Base-by-base conservation (phyloP, 2,888 invertebrate genomes). In the Philereme vetulata region DNA sequence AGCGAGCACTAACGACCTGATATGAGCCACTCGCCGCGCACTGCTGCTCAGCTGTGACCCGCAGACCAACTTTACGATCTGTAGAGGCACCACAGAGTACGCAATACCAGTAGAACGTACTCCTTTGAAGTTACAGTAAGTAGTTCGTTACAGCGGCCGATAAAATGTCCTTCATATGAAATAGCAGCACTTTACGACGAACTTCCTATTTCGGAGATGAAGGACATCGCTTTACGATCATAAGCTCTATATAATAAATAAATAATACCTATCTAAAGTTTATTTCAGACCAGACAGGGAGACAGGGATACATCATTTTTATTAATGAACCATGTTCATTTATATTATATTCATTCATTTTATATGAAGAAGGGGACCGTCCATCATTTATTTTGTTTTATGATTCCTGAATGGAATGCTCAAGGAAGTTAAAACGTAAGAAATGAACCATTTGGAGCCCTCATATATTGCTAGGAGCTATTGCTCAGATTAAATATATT, bases 161-260 rank as follows among this genome's bases (percentile, higher is more conserved):
- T 58, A 58, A 58, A 58, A 51, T 36, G 32, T 44, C 47, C 52
- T 58, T 7, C 32, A 6, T 10, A 36, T 3, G 43, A 44, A 42
- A 48, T 58, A 58, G 42, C 48, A 47, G 7, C 21, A 40, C 33
- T 40, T 56, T 21, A 74, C 71, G 45, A 35, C 71, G 45, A 35
- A 53, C 51, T 57, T 57, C 47, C 52, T 49, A 58, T 58, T 53
- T 49, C 52, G 44, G 48, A 48, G 35, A 48, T 51, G 54, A 57
- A 45, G 62, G 70, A 54, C 53, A 36, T 51, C 35, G 47, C 52
- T 54, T 50, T 52, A 45, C 21, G 51, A 45, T 52, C 52, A 48
- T 48, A 52, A 53, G 47, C 47, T 55, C 35, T 33, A 55, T 51
- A 21, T 21, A 21, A 21, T 21, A 21, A 21, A 21, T 21, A 21